These are phyloP conservation scores for Phenacoccus solenopsis DNA, from an alignment of 1,140 invertebrate genomes.

Conservation along the genomic window DNA sequence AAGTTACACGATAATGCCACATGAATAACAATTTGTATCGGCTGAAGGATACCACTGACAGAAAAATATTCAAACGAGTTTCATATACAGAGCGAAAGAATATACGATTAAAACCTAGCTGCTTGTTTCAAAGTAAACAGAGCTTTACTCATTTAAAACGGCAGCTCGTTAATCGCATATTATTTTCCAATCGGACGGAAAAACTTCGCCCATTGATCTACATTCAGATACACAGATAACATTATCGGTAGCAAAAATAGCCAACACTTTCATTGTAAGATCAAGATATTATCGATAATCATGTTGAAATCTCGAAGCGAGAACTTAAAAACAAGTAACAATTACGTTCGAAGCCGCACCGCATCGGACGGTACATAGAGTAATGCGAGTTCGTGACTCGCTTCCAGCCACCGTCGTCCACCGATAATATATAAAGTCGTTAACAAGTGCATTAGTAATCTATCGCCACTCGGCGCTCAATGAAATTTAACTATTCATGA, in stretches of 20 bases:
- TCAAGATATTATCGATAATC: neutral
- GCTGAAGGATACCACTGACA: too few species aligned
- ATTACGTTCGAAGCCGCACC: neutral
- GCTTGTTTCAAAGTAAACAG: too few species aligned
- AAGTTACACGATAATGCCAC: too few species aligned
- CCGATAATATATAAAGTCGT: conserved; percentile 5
- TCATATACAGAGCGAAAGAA: too few species aligned
- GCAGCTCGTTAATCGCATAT: neutral
- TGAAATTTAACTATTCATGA: neutral
- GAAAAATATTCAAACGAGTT: too few species aligned
- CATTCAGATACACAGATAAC: neutral
- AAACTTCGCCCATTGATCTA: neutral
- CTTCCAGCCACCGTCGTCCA: neutral
- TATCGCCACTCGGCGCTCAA: neutral
- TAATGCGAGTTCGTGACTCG: conserved; percentile 1
- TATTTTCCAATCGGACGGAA: neutral
- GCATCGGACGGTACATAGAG: neutral
- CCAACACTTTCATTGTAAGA: neutral
- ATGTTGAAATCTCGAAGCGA: neutral
- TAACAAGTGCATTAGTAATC: conserved; percentile 9
- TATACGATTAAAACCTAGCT: too few species aligned
- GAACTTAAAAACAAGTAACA: too few species aligned
- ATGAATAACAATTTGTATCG: too few species aligned
- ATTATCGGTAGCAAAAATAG: neutral
- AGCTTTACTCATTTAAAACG: too few species aligned